A percentile compares a stretch with the other conserved stretches of the same genome.
Conservation (phyloP, 1,140 invertebrate genomes). For the Ruditapes philippinarum region DNA sequence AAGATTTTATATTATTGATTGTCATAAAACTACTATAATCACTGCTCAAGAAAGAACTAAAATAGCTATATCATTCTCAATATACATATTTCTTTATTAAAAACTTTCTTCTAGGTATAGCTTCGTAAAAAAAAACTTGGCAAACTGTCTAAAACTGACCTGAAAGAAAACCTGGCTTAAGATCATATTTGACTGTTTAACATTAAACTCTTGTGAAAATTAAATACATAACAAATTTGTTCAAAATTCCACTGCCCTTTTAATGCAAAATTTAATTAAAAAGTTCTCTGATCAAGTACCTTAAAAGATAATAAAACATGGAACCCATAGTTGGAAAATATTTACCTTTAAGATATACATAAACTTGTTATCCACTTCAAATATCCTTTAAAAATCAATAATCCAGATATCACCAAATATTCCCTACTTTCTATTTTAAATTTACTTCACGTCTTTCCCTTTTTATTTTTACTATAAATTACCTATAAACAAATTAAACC, state of each 20-base stretch:
- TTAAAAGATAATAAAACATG: not conserved
- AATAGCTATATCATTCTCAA: no score
- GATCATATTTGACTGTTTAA: no score
- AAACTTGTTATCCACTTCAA: not conserved
- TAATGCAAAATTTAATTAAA: not conserved
- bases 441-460: not conserved
- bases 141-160: no score
- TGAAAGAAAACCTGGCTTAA: no score
- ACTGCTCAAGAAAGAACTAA: no score
- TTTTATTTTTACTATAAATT: not conserved
- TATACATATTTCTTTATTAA: no score
- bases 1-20: no score
- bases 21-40: no score
- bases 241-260: not conserved
- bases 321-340: slow-evolving; percentile 3
- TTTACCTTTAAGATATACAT: slow-evolving; percentile 17
- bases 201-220: no score
- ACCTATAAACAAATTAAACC: not conserved
- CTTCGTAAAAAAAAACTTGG: no score
- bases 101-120: no score
- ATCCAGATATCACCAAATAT: no score
- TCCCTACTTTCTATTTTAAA: not conserved
- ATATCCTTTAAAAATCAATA: slow-evolving; percentile 2
- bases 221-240: not conserved
- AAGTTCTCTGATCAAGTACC: not conserved